phyloP scores from a whole-genome alignment of 2,113 vertebrate genomes.

The Aegypius monachus region DNA sequence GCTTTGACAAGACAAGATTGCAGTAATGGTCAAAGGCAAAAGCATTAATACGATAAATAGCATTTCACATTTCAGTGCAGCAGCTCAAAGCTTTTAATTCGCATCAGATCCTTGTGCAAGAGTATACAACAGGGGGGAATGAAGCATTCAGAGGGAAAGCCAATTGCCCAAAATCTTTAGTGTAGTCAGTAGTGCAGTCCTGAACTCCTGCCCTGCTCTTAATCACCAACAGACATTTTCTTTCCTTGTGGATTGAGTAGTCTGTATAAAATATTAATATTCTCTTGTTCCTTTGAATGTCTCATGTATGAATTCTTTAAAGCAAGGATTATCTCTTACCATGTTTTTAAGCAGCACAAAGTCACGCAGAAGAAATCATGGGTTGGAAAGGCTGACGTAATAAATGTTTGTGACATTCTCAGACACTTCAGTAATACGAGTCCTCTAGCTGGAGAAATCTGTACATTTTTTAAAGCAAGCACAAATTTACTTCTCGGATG shows the following conservation, averaged over 20 bases:
- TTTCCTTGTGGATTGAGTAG: background rate
- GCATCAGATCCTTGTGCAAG: background rate
- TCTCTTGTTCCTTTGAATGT: background rate
- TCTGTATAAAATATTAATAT: background rate
- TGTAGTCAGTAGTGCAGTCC: background rate
- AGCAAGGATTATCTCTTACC: background rate
- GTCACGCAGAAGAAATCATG: background rate
- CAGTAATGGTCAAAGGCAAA: background rate
- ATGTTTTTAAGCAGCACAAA: background rate
- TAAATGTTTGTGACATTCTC: background rate
- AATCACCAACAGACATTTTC: background rate
- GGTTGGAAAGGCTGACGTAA: background rate
- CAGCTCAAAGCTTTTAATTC: background rate
- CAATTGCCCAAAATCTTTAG: background rate
- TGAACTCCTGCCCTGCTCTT: background rate
- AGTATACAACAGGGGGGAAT: rapidly evolving
- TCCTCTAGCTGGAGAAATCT: background rate
- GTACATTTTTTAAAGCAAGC: background rate
- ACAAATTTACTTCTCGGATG: background rate
- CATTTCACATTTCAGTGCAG: background rate
- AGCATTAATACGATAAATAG: background rate
- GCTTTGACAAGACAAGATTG: background rate
- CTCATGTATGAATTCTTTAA: background rate
- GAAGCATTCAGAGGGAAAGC: background rate
- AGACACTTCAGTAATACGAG: background rate